Conservation (phyloP, 2,113 vertebrate genomes). For the Oceanites oceanicus region DNA sequence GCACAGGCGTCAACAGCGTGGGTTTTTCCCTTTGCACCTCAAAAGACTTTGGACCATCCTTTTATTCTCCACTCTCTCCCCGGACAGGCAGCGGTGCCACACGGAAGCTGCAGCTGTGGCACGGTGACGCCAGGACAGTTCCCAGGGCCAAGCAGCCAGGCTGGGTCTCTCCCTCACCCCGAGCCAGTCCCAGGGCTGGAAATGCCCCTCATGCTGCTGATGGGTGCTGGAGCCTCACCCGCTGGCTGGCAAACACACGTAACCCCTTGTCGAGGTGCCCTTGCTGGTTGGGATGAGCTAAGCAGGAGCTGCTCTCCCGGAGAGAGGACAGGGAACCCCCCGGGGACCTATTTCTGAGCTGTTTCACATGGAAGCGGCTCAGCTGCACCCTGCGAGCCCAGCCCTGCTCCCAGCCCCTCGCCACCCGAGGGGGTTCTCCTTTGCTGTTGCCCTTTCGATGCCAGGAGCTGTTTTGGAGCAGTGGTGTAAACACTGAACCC, state of each 20-base stretch:
- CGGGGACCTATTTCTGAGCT: rapidly evolving
- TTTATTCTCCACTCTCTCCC: background rate
- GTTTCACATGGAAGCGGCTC: background rate
- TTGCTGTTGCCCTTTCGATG: background rate
- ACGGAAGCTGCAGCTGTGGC: background rate
- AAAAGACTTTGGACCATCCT: background rate
- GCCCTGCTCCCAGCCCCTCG: background rate
- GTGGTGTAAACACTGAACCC: background rate
- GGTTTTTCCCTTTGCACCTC: background rate
- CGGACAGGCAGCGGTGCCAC: rapidly evolving
- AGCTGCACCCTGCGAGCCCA: background rate
- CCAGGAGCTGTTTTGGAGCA: background rate
- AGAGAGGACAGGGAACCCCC: too few species aligned
- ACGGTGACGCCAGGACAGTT: background rate
- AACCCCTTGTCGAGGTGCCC: background rate
- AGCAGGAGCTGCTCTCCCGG: background rate
- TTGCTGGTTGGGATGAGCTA: background rate
- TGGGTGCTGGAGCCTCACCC: background rate
- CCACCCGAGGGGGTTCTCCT: background rate
- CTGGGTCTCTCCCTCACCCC: background rate
- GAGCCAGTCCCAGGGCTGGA: background rate
- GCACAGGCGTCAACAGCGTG: rapidly evolving
- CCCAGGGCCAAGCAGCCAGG: background rate
- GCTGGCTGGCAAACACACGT: rapidly evolving
- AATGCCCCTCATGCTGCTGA: background rate